Percentiles rank a stretch among this genome's conserved stretches.
Conservation (phyloP, 2,888 invertebrate species). For the Stenolophus ochropezus region DNA sequence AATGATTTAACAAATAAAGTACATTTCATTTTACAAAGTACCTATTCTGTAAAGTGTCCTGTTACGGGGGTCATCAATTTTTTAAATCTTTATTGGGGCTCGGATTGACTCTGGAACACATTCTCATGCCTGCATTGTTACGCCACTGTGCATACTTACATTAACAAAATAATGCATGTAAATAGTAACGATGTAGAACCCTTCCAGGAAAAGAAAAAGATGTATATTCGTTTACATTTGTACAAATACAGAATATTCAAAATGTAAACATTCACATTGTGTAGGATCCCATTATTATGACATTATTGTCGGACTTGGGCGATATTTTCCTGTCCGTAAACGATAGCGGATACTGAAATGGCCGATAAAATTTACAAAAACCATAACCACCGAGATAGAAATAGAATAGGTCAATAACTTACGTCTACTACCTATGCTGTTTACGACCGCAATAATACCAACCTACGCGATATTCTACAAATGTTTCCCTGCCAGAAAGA, state of each 20-base stretch:
- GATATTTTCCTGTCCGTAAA: slow-evolving; percentile 9
- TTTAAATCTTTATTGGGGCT: too few relatives aligned
- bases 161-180: too few relatives aligned
- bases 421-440: slow-evolving; percentile 22
- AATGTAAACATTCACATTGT: background rate
- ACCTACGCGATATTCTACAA: slow-evolving; percentile 16
- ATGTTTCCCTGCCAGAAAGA: background rate
- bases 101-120: too few relatives aligned
- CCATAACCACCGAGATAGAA: slow-evolving; percentile 23
- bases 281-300: background rate
- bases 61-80: too few relatives aligned
- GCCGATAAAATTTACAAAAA: slow-evolving; percentile 38
- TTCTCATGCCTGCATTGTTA: too few relatives aligned
- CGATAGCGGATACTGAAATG: slow-evolving; percentile 15
- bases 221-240: background rate
- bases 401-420: slow-evolving; percentile 40
- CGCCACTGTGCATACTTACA: too few relatives aligned
- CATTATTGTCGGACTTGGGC: background rate
- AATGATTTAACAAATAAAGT: too few relatives aligned
- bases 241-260: background rate
- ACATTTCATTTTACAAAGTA: too few relatives aligned
- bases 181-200: too few relatives aligned
- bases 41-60: too few relatives aligned
- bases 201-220: too few relatives aligned
- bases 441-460: slow-evolving; percentile 34